Evolutionary conservation across 2,113 vertebrate genomes (phyloP), one percentile per base, ranked within the genome.

Genomic region (Hippocampus barbouri): DNA sequence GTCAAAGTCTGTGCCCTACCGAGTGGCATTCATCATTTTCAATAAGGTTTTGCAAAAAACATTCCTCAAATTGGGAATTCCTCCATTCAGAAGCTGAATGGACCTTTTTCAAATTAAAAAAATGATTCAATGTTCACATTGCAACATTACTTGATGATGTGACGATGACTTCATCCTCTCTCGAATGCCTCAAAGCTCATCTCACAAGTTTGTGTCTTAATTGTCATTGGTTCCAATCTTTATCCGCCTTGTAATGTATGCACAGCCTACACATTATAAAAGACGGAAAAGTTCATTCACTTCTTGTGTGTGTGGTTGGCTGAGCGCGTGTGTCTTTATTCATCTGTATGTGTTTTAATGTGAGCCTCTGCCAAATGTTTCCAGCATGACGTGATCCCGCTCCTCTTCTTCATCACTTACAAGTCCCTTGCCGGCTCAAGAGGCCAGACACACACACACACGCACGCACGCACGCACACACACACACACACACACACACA

Each of bases 311-410:
- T 23, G 40, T 59, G 51, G 68, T 69, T 51, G 56, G 66, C 21
- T 56, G 9, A 23, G 21, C 4, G 21, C 21, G 9, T 9, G 51
- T 53, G 47, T 49, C 15, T 40, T 45, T 70, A 60, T 53, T 47
- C 65, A 43, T 70, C 62, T 18, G 65, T 18, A 57, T 61, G 57
- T 54, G 73, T 61, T 54, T 47, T 74, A 38, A 38, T 38, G 34
- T 38, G 34, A 38, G 34, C 34, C 34, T 38, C 34, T 38, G 34
- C 43, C 43, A 94, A 92, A 95, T 94, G 91, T 92, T 94, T 94
- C 90, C 89, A 91, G 85, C 90, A 93, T 95, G 93, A 96, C 90
- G 90, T 93, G 92, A 92, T 93, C 85, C 90, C 79, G 81, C 89
- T 92, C 76, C 90, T 92, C 86, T 87, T 92, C 90, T 89, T 89